These are phyloP conservation scores for Melipona quadrifasciata DNA, from an alignment of 1,140 invertebrate species.

Conservation along the genomic window DNA sequence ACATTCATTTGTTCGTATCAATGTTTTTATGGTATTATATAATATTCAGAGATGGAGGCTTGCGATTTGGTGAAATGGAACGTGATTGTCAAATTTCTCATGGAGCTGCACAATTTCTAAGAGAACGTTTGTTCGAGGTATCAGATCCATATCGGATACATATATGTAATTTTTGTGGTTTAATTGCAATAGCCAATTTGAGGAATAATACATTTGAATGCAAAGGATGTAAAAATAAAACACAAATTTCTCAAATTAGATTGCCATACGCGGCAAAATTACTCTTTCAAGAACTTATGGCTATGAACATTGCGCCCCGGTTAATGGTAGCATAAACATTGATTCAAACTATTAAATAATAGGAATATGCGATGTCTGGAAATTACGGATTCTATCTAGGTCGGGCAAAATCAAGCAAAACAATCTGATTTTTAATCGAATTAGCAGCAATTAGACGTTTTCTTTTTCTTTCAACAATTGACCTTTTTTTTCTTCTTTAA, in stretches of 20 bases:
- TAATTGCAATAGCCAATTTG: slow-evolving; percentile 98
- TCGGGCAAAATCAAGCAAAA: not conserved
- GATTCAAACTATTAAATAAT: not conserved
- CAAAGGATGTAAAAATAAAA: slow-evolving; percentile 98
- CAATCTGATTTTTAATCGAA: not conserved
- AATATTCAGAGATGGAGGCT: slow-evolving; percentile 92
- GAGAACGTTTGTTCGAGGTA: slow-evolving; percentile 98
- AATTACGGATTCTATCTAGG: not conserved
- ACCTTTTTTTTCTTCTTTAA: no score
- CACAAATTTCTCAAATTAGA: slow-evolving; percentile 97
- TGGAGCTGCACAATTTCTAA: slow-evolving; percentile 97
- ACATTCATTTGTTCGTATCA: slow-evolving; percentile 12
- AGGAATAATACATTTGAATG: slow-evolving; percentile 99
- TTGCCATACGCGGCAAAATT: slow-evolving; percentile 98
- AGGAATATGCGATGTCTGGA: not conserved
- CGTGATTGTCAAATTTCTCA: slow-evolving; percentile 99
- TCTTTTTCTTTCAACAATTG: not conserved
- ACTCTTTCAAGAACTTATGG: slow-evolving; percentile 99
- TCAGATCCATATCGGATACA: slow-evolving; percentile 99
- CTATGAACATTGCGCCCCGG: slow-evolving; percentile 99
- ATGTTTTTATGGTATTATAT: slow-evolving; percentile 22
- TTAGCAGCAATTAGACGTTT: not conserved
- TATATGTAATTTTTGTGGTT: slow-evolving; percentile 98
- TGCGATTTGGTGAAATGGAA: slow-evolving; percentile 99
- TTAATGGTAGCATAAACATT: slow-evolving; percentile 89